Evolutionary conservation across 2,888 invertebrate genomes (phyloP).

Genomic region (Dorcus hopei): DNA sequence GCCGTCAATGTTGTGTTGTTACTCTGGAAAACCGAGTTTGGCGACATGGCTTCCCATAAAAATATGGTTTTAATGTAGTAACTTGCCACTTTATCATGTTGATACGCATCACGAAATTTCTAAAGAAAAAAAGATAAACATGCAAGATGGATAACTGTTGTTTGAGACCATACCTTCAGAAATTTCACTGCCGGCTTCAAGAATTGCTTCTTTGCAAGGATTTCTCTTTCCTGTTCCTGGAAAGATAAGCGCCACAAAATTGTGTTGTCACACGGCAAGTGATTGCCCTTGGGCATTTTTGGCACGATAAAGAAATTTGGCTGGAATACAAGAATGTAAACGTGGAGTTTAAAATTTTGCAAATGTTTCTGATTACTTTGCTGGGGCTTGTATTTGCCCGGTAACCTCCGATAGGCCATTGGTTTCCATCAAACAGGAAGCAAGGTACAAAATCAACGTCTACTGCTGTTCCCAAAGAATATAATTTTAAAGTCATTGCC

Average conservation of each 20-base stretch:
- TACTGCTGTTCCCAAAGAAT: conserved; percentile 27
- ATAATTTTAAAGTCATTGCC: conserved; percentile 54
- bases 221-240: conserved; percentile 54
- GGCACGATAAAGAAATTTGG: conserved; percentile 55
- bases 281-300: conserved; percentile 47
- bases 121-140: conserved; percentile 31
- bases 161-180: conserved; percentile 39
- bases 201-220: conserved; percentile 50
- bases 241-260: conserved; percentile 57
- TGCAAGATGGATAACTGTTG: not conserved
- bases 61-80: conserved; percentile 58
- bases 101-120: conserved; percentile 52
- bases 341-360: not conserved
- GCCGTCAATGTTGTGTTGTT: too few species aligned
- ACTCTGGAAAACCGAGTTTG: too few species aligned
- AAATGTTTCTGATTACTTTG: conserved; percentile 18
- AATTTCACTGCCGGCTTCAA: conserved; percentile 52
- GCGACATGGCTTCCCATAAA: conserved; percentile 44
- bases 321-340: conserved; percentile 15
- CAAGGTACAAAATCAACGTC: conserved; percentile 51
- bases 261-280: conserved; percentile 29
- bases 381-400: conserved; percentile 27
- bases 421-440: conserved; percentile 32
- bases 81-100: conserved; percentile 52
- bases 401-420: conserved; percentile 44